phyloP scores from a whole-genome alignment of 2,113 vertebrate species.

The Otis tarda region DNA sequence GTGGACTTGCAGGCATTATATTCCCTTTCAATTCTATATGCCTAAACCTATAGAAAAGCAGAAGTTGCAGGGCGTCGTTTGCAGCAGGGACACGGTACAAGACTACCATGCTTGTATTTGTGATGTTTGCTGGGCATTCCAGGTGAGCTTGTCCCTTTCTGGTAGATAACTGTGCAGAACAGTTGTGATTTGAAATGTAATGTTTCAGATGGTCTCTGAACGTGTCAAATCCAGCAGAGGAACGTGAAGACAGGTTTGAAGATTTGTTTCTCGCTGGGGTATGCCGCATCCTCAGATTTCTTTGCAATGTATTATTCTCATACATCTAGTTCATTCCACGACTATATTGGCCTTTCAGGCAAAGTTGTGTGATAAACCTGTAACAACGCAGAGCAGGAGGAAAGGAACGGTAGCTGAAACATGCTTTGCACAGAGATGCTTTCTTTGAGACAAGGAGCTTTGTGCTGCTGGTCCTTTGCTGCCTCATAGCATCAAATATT shows the following conservation, averaged over 20 bases:
- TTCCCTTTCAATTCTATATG: not conserved
- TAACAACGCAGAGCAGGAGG: not conserved
- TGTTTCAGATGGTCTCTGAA: not conserved
- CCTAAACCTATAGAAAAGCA: not conserved
- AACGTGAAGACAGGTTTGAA: not conserved
- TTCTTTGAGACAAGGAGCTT: not conserved
- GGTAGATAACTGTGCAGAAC: not conserved
- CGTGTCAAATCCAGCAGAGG: not conserved
- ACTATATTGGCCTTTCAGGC: not conserved
- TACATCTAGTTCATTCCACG: not conserved
- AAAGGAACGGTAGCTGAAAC: not conserved
- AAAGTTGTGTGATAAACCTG: not conserved
- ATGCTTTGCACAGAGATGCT: not conserved
- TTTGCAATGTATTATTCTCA: not conserved
- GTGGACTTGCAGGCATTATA: not conserved
- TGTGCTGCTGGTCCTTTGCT: not conserved
- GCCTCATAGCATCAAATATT: conserved; percentile 50
- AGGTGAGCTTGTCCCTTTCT: not conserved
- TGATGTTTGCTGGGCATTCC: not conserved
- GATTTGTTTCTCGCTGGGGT: not conserved
- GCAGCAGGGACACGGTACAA: not conserved
- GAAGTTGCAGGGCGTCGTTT: not conserved
- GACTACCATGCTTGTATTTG: no score
- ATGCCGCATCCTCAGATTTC: not conserved
- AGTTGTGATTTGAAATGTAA: not conserved